These are phyloP conservation scores for Ornithorhynchus anatinus DNA, from an alignment of 2,113 vertebrate species.

Conservation along the genomic window DNA sequence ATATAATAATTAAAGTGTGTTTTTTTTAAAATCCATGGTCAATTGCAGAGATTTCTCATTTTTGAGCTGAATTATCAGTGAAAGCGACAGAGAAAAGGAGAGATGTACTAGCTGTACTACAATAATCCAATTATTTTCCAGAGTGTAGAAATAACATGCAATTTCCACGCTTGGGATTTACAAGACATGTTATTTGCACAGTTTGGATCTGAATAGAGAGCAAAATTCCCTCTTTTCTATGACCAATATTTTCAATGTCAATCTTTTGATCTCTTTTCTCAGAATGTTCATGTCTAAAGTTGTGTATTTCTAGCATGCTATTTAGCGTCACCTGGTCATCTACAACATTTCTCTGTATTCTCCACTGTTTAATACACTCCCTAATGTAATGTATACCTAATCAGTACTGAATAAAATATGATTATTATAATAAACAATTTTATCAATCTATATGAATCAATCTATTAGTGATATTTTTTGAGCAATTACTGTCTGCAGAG, in stretches of 20 bases:
- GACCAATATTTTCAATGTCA: conserved; percentile 43
- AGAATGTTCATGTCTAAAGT: too few relatives aligned
- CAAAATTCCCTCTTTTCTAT: conserved; percentile 40
- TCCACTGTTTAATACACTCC: too few relatives aligned
- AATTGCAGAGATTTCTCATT: conserved; percentile 13
- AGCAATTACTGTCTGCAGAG: too few relatives aligned
- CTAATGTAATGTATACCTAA: too few relatives aligned
- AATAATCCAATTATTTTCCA: conserved; percentile 68
- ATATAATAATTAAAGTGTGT: background rate
- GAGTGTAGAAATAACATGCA: conserved; percentile 57
- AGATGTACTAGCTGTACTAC: conserved; percentile 38
- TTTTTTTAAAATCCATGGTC: background rate
- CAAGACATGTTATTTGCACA: conserved; percentile 64
- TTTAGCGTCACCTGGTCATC: too few relatives aligned
- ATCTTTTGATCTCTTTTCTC: conserved; percentile 35
- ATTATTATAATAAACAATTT: too few relatives aligned
- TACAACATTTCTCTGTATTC: too few relatives aligned
- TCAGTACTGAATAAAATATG: too few relatives aligned
- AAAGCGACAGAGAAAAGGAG: conserved; percentile 47
- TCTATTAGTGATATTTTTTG: too few relatives aligned
- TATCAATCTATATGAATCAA: too few relatives aligned
- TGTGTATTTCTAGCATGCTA: too few relatives aligned
- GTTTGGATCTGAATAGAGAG: conserved; percentile 63
- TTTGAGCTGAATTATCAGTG: conserved; percentile 20
- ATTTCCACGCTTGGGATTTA: conserved; percentile 64